These are phyloP conservation scores for Megalurothrips usitatus DNA, from an alignment of 2,888 invertebrate genomes.

Conservation along the genomic window DNA sequence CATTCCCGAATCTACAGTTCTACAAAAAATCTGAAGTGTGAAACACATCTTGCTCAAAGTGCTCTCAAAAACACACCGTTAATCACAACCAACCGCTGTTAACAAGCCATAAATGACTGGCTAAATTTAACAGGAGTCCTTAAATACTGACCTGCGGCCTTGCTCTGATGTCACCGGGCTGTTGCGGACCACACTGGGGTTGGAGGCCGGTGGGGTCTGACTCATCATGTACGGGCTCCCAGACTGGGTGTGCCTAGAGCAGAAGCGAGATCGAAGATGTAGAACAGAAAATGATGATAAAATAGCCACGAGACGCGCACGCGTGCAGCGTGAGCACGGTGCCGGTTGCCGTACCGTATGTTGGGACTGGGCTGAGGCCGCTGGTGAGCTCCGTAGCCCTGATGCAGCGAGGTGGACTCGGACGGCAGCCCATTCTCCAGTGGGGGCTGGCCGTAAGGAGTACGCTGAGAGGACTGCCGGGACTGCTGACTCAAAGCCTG, in stretches of 20 bases:
- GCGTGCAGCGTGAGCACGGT: too few relatives aligned
- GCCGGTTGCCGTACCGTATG: neutral
- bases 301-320: too few relatives aligned
- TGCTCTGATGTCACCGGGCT: slow-evolving; percentile 45
- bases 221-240: slow-evolving; percentile 33
- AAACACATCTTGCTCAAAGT: slow-evolving; percentile 25
- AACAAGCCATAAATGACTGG: neutral
- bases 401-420: neutral
- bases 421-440: slow-evolving; percentile 3
- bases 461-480: neutral
- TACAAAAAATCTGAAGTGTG: neutral
- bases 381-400: neutral
- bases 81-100: slow-evolving; percentile 14
- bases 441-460: neutral
- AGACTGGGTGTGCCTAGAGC: neutral
- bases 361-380: neutral
- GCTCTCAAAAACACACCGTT: neutral
- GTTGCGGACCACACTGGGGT: slow-evolving; percentile 46
- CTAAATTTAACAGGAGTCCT: neutral
- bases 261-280: too few relatives aligned
- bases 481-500: slow-evolving; percentile 1
- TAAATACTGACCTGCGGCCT: neutral
- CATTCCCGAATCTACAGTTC: neutral
- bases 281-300: neutral
- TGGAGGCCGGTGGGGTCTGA: slow-evolving; percentile 40